Conservation (phyloP, 2,888 invertebrate genomes). For the Orchesellides sinensis region DNA sequence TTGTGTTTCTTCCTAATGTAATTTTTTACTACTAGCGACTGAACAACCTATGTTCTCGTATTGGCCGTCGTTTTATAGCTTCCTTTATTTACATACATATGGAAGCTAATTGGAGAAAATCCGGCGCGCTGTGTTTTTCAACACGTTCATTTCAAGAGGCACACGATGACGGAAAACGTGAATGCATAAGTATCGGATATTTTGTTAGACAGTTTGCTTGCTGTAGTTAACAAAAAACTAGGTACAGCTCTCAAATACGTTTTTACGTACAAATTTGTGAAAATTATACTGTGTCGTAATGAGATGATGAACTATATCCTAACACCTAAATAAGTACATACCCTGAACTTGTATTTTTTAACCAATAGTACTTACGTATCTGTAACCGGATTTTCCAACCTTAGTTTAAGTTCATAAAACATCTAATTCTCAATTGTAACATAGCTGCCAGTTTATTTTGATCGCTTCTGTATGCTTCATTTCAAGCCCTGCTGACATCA, state of each 20-base stretch:
- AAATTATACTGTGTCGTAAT: too few relatives aligned
- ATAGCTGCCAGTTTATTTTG: slow-evolving; percentile 38
- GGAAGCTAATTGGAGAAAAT: slow-evolving; percentile 30
- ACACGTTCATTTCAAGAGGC: not conserved
- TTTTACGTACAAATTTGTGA: too few relatives aligned
- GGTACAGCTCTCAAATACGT: too few relatives aligned
- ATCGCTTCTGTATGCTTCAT: slow-evolving; percentile 30
- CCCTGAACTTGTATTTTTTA: slow-evolving; percentile 31
- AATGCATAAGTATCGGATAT: not conserved
- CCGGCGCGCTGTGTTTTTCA: slow-evolving; percentile 1
- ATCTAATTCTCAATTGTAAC: slow-evolving; percentile 41
- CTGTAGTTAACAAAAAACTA: too few relatives aligned
- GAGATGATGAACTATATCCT: too few relatives aligned
- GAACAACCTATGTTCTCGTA: not conserved
- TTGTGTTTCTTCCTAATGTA: too few relatives aligned
- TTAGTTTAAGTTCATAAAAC: slow-evolving; percentile 20
- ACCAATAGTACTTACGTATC: too few relatives aligned
- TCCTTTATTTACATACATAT: slow-evolving; percentile 24
- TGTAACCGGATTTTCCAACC: slow-evolving; percentile 42
- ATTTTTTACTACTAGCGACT: too few relatives aligned
- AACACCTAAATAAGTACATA: too few relatives aligned
- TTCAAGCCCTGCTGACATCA: not conserved
- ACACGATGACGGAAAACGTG: not conserved
- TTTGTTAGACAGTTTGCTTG: not conserved
- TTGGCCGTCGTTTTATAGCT: not conserved